Base-by-base conservation (phyloP, 2,797 vertebrate species). In the Falco novaeseelandiae region DNA sequence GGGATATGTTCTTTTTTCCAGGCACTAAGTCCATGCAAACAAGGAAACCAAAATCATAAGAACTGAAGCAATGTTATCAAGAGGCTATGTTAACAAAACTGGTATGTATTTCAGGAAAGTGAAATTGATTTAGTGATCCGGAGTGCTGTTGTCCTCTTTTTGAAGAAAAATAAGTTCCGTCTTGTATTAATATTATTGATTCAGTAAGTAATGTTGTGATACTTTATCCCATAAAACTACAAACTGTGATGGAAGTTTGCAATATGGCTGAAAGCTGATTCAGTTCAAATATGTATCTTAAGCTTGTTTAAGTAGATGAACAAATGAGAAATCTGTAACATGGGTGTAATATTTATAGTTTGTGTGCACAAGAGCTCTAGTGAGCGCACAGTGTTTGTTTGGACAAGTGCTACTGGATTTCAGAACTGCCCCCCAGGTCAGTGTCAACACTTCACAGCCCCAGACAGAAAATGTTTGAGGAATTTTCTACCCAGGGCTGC, bases 361-460 rank as follows among this genome's bases (percentile, higher is more conserved):
- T 96, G 78, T 97, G 95, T 95, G 88, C 82, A 95, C 82, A 96
- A 92, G 92, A 95, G 69, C 87, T 95, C 66, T 84, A 62, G 80
- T 83, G 89, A 96, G 67, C 62, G 22, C 69, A 65, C 87, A 62
- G 40, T 93, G 69, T 95, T 94, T 98, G 96, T 97, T 98, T 98
- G 78, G 76, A 97, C 97, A 98, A 97, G 89, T 97, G 96, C 94
- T 97, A 71, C 97, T 97, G 82, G 91, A 89, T 96, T 93, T 96
- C 92, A 94, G 92, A 94, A 58, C 69, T 96, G 79, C 72, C 67
- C 87, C 22, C 61, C 44, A 72, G 97, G 96, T 97, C 97, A 97
- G 42, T 74, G 52, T 96, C 93, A 95, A 71, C 80, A 80, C 74
- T 88, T 90, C 42, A 26, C 88, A 87, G 70, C 73, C 36, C 2